Conservation (phyloP, 2,797 vertebrate species). For the Lepus oiostolus region DNA sequence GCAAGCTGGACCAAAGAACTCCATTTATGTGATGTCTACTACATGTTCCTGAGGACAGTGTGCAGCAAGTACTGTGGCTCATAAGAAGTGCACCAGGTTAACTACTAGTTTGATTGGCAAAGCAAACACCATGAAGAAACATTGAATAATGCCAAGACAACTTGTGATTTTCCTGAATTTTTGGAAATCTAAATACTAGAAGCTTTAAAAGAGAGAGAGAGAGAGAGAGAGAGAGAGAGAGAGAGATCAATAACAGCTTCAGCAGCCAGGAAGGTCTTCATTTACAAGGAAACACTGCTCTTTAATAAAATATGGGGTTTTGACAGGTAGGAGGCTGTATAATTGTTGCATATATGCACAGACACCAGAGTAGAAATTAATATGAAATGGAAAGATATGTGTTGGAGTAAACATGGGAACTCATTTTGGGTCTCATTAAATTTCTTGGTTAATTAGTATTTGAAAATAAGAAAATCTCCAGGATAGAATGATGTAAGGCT, state of each 20-base stretch:
- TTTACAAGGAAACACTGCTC: neutral
- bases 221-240: neutral
- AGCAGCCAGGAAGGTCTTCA: neutral
- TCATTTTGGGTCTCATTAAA: neutral
- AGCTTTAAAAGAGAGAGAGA: neutral
- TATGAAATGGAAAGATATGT: neutral
- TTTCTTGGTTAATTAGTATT: conserved; percentile 3
- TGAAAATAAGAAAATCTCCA: conserved; percentile 16
- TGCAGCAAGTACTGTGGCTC: neutral
- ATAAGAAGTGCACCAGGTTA: neutral
- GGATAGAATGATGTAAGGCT: neutral
- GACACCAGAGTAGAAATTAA: neutral
- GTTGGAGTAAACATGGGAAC: neutral
- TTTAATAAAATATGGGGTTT: neutral
- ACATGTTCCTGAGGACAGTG: neutral
- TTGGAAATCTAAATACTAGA: neutral
- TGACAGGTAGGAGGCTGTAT: neutral
- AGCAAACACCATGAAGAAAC: neutral
- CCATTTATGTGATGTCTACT: neutral
- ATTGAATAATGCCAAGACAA: neutral
- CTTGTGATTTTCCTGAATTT: neutral
- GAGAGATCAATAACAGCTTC: neutral
- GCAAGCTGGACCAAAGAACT: neutral
- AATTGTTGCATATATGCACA: neutral
- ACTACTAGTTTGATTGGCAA: neutral